Evolutionary conservation across 2,113 vertebrate genomes (phyloP).

Genomic region (Chaetura pelagica): DNA sequence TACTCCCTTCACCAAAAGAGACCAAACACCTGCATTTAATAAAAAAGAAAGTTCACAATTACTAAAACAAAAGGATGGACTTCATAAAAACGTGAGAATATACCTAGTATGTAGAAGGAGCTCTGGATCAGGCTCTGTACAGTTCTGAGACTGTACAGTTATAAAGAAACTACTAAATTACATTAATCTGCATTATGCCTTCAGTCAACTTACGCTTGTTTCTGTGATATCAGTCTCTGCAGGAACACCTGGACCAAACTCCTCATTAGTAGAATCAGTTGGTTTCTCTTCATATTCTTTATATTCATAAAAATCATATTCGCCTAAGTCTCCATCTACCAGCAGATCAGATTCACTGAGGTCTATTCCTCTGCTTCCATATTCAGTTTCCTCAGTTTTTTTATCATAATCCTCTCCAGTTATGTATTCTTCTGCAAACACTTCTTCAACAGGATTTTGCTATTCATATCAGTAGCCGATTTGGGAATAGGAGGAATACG

Average conservation of each 20-base stretch:
- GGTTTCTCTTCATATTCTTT: slow-evolving; percentile 86
- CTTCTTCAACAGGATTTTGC: slow-evolving; percentile 91
- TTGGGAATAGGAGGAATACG: slow-evolving; percentile 82
- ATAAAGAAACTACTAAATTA: background rate
- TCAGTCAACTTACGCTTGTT: slow-evolving; percentile 86
- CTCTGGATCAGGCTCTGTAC: background rate
- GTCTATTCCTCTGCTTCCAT: slow-evolving; percentile 86
- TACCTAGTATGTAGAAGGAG: background rate
- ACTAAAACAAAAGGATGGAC: background rate
- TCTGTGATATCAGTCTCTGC: slow-evolving; percentile 93
- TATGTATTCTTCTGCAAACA: slow-evolving; percentile 86
- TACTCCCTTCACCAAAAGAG: background rate
- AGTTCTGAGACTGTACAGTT: background rate
- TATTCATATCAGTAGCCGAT: slow-evolving; percentile 77
- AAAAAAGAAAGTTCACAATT: background rate
- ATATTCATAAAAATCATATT: slow-evolving; percentile 93
- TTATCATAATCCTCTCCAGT: slow-evolving; percentile 87
- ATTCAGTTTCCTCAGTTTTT: slow-evolving; percentile 79
- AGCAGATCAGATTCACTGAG: slow-evolving; percentile 92
- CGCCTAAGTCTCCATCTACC: slow-evolving; percentile 91
- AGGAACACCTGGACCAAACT: slow-evolving; percentile 93
- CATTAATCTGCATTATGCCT: background rate
- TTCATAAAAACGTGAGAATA: background rate
- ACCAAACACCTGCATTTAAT: background rate
- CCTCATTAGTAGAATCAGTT: slow-evolving; percentile 80